Base-by-base conservation (phyloP, 2,888 invertebrate species). In the Palloptera scutellata region DNA sequence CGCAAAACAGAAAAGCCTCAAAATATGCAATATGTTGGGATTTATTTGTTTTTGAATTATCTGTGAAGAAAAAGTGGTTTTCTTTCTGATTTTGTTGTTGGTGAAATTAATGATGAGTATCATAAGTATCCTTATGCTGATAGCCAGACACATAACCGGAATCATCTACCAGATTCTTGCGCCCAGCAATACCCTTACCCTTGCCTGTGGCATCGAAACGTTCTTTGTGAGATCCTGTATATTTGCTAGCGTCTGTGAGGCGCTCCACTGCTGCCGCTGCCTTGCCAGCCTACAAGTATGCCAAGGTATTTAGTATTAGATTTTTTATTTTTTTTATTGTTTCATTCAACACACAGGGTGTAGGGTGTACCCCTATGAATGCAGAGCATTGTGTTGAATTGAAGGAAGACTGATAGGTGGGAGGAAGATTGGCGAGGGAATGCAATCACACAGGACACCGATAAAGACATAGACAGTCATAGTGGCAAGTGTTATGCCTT, bases 181-280 rank as follows among this genome's bases (percentile, higher is more conserved):
- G 87, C 20, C 95, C 95, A 1, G 92, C 88, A 66, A 94, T 92
- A 8, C 95, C 95, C 82, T 93, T 93, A 17, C 95, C 95, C 83
- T 93, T 94, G 68, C 95, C 95, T 40, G 88, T 86, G 64, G 92
- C 91, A 84, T 95, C 95, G 80, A 95, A 95, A 30, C 95, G 90
- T 77, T 94, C 92, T 82, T 91, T 93, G 83, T 94, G 94, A 6
- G 94, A 92, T 61, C 95, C 95, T 0, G 95, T 95, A 84, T 94
- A 95, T 81, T 93, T 94, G 77, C 89, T 90, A n/a, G 92, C 89
- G 81, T 95, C 95, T 0, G 95, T 95, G 74, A 95, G 84, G 70
- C 95, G 88, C 75, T 92, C 92, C 40, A 85, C 85, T 53, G 84
- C 83, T 19, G 85, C 82, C 11, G 85, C 77, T 12, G 85, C 85